phyloP scores from a whole-genome alignment of 2,113 vertebrate species.

The Hippocampus zosterae region DNA sequence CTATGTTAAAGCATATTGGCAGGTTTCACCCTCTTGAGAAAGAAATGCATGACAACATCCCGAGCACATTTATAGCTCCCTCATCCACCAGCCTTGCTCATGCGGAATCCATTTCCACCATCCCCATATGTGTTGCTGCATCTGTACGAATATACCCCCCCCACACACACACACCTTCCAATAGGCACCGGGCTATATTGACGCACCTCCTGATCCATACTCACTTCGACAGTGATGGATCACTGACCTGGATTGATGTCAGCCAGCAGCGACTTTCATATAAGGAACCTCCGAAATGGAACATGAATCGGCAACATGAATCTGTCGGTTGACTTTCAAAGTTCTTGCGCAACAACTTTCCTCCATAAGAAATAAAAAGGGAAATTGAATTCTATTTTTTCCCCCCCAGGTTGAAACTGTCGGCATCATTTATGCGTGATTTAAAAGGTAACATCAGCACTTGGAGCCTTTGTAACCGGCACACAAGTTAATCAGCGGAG shows the following conservation, averaged over 20 bases:
- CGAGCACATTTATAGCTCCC: background rate
- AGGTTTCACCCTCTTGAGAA: background rate
- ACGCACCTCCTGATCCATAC: conserved; percentile 65
- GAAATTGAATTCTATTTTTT: background rate
- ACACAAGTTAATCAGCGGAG: too few relatives aligned
- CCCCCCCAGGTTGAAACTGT: background rate
- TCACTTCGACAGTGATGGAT: conserved; percentile 67
- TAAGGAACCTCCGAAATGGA: background rate
- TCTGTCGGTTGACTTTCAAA: background rate
- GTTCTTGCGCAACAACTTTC: background rate
- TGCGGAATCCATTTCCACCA: conserved; percentile 23
- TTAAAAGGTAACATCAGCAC: too few relatives aligned
- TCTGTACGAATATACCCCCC: background rate
- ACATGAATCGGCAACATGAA: background rate
- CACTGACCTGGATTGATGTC: conserved; percentile 63
- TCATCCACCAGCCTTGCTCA: background rate
- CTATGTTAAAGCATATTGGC: background rate
- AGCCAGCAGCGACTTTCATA: conserved; percentile 38
- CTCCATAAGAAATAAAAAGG: background rate
- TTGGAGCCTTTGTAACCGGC: too few relatives aligned
- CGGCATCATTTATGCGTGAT: background rate
- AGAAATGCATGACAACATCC: background rate
- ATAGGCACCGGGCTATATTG: conserved; percentile 56
- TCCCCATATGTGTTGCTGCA: conserved; percentile 23
- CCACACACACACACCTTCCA: conserved; percentile 30